These are phyloP conservation scores for Marmota monax DNA, from an alignment of 2,113 vertebrate species.

Conservation along the genomic window DNA sequence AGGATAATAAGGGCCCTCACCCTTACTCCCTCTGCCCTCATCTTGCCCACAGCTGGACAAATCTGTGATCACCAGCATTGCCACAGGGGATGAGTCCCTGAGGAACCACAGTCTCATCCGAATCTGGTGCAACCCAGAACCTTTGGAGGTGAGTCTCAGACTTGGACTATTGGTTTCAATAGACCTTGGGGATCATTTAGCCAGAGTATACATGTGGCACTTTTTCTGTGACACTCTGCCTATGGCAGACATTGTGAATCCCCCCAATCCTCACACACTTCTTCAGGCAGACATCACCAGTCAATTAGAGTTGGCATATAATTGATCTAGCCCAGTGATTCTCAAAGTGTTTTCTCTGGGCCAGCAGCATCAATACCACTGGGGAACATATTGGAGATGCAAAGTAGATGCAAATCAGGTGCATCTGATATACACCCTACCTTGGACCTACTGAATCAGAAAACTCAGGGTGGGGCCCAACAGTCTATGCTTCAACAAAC, in stretches of 20 bases:
- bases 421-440: background rate
- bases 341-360: background rate
- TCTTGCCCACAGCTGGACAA: conserved; percentile 91
- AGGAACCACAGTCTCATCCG: conserved; percentile 95
- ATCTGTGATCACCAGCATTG: conserved; percentile 94
- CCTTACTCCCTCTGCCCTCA: background rate
- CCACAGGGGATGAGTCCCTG: conserved; percentile 91
- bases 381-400: background rate
- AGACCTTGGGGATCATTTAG: background rate
- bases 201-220: background rate
- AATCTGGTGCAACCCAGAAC: conserved; percentile 89
- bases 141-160: conserved; percentile 84
- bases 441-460: background rate
- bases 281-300: background rate
- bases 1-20: fast-evolving
- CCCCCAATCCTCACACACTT: background rate
- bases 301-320: background rate
- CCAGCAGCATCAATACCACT: background rate
- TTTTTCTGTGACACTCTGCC: background rate
- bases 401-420: background rate
- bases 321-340: background rate
- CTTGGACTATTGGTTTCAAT: background rate
- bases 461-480: background rate
- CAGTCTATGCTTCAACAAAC: background rate
- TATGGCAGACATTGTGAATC: background rate